Percentiles rank a stretch among this genome's conserved stretches.
phyloP scores from a whole-genome alignment of 2,797 vertebrate species.

The Anas acuta region DNA sequence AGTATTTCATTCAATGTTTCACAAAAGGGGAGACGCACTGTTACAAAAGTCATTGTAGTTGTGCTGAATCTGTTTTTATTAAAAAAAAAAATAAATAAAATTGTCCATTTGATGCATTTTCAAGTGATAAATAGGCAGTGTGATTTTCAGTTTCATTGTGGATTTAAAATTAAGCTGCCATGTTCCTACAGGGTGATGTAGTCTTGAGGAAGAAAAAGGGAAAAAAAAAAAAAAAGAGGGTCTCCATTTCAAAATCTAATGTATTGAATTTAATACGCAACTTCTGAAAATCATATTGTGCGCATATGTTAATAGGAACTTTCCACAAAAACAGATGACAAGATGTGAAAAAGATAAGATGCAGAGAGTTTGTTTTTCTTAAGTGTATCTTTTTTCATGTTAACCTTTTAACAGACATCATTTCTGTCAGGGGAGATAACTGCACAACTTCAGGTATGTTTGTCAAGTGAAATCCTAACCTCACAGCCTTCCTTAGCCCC shows the following conservation, averaged over 20 bases:
- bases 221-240: not conserved
- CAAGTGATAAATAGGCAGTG: not conserved
- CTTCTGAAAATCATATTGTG: slow-evolving; percentile 46
- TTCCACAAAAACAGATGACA: not conserved
- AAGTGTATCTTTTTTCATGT: slow-evolving; percentile 9
- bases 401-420: not conserved
- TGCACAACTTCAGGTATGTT: not conserved
- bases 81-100: not conserved
- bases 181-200: not conserved
- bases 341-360: slow-evolving; percentile 38
- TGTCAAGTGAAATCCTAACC: not conserved
- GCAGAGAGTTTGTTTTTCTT: not conserved
- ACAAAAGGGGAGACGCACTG: not conserved
- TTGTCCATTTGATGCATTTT: not conserved
- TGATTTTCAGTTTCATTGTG: not conserved
- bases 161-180: not conserved
- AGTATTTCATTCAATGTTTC: not conserved
- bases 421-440: not conserved
- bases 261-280: slow-evolving; percentile 19
- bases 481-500: fast-evolving
- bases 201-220: not conserved
- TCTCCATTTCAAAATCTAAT: slow-evolving; percentile 5
- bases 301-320: slow-evolving; percentile 25
- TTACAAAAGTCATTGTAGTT: not conserved
- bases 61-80: not conserved